Evolutionary conservation across 1,140 invertebrate genomes (phyloP).

Genomic region (Psix sp.): DNA sequence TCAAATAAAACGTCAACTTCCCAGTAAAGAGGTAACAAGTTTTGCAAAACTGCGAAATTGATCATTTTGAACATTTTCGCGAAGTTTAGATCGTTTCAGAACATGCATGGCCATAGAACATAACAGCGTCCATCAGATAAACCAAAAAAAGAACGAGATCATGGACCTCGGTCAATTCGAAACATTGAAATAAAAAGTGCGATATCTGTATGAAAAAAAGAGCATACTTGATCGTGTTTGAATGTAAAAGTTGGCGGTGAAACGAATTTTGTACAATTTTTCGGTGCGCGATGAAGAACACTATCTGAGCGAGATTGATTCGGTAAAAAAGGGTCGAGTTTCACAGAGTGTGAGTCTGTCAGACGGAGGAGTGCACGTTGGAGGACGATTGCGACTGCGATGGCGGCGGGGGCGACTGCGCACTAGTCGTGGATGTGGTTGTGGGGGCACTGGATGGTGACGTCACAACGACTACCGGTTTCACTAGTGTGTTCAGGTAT

Average conservation of each 20-base stretch:
- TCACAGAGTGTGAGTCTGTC: slow-evolving; percentile 72
- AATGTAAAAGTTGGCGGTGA: slow-evolving; percentile 20
- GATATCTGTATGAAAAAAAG: too few relatives aligned
- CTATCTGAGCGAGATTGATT: slow-evolving; percentile 29
- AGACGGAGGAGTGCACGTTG: slow-evolving; percentile 72
- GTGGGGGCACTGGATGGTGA: slow-evolving; percentile 66
- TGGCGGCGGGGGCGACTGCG: slow-evolving; percentile 23
- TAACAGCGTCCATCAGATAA: too few relatives aligned
- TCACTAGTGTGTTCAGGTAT: slow-evolving; percentile 77
- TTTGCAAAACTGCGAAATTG: too few relatives aligned
- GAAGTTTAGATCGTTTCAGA: too few relatives aligned
- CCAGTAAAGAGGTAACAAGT: too few relatives aligned
- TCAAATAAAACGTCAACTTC: too few relatives aligned
- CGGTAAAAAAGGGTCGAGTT: slow-evolving; percentile 42
- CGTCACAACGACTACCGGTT: slow-evolving; percentile 75
- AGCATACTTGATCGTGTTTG: background rate
- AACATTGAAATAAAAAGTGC: too few relatives aligned
- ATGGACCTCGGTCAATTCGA: too few relatives aligned
- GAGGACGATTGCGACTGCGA: slow-evolving; percentile 62
- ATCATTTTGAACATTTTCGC: too few relatives aligned
- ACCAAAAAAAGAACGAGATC: too few relatives aligned
- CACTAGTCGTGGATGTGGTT: slow-evolving; percentile 62
- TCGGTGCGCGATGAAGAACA: slow-evolving; percentile 23
- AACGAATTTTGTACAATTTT: slow-evolving; percentile 40
- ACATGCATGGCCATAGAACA: too few relatives aligned